Conservation (phyloP, 2,113 vertebrate species). For the Neoarius graeffei region DNA sequence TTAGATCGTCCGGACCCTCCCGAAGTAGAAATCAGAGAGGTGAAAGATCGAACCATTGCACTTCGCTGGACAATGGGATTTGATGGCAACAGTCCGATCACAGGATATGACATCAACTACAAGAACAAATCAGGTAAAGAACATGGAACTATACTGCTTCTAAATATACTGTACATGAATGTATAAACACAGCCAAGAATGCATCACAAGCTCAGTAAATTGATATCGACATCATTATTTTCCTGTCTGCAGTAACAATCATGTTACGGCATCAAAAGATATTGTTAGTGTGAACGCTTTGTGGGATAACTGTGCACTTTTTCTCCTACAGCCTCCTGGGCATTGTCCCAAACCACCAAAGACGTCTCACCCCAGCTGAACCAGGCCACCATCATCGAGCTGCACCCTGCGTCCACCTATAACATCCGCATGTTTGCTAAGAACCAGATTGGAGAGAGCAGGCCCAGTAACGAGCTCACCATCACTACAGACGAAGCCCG, state of each 20-base stretch:
- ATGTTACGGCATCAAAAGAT: too few species aligned
- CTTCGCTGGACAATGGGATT: slow-evolving; percentile 99
- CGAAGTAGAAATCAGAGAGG: slow-evolving; percentile 95
- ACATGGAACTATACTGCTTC: neutral
- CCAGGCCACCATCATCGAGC: slow-evolving; percentile 98
- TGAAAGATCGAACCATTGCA: slow-evolving; percentile 92
- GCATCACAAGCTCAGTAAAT: neutral
- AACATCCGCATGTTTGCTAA: slow-evolving; percentile 99
- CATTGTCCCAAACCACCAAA: slow-evolving; percentile 97
- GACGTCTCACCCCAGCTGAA: slow-evolving; percentile 98
- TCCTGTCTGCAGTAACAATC: too few species aligned
- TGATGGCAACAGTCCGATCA: slow-evolving; percentile 97
- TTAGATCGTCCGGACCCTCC: slow-evolving; percentile 81
- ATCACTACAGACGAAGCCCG: slow-evolving; percentile 98
- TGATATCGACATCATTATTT: neutral
- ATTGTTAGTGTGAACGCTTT: neutral
- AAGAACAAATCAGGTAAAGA: slow-evolving; percentile 94
- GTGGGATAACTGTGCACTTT: slow-evolving; percentile 15
- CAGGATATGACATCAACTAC: slow-evolving; percentile 97
- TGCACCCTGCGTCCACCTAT: slow-evolving; percentile 98
- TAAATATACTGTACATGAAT: neutral
- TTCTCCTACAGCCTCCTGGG: slow-evolving; percentile 87
- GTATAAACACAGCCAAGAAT: neutral
- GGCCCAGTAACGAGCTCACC: slow-evolving; percentile 98
- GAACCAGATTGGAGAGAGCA: slow-evolving; percentile 96